phyloP scores from a whole-genome alignment of 2,888 invertebrate species.

The Heliconius ethilla region DNA sequence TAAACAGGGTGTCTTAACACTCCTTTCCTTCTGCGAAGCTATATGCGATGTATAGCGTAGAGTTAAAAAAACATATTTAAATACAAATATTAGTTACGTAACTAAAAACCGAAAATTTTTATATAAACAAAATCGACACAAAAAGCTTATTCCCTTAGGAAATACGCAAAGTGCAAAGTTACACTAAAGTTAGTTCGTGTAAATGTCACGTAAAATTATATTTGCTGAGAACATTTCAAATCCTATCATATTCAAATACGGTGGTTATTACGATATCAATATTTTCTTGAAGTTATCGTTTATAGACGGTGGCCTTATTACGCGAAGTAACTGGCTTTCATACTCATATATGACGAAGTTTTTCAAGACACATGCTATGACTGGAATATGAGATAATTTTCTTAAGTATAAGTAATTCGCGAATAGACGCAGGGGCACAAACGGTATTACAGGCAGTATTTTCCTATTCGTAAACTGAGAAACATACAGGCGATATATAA shows the following conservation, averaged over 20 bases:
- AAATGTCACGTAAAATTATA: constrained; percentile 10
- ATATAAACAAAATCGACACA: neutral
- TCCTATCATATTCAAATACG: neutral
- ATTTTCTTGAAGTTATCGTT: neutral
- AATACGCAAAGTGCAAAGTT: constrained; percentile 21
- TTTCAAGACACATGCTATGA: neutral
- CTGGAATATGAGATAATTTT: neutral
- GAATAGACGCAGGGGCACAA: too few relatives aligned
- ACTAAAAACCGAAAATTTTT: neutral
- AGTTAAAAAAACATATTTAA: neutral
- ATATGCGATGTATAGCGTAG: too few relatives aligned
- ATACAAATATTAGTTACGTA: too few relatives aligned
- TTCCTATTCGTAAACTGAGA: too few relatives aligned
- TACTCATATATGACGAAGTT: neutral
- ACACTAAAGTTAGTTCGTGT: neutral
- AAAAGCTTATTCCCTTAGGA: constrained; percentile 11
- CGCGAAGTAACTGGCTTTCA: neutral
- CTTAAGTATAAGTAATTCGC: too few relatives aligned
- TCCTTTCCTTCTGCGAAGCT: too few relatives aligned
- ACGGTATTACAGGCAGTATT: too few relatives aligned
- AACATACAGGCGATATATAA: too few relatives aligned
- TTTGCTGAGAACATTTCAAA: neutral
- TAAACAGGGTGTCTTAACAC: too few relatives aligned
- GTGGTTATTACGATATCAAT: constrained; percentile 4
- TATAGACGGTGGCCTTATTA: constrained; percentile 7